These are phyloP conservation scores for Encarsia formosa DNA, from an alignment of 2,888 invertebrate species.

Conservation along the genomic window DNA sequence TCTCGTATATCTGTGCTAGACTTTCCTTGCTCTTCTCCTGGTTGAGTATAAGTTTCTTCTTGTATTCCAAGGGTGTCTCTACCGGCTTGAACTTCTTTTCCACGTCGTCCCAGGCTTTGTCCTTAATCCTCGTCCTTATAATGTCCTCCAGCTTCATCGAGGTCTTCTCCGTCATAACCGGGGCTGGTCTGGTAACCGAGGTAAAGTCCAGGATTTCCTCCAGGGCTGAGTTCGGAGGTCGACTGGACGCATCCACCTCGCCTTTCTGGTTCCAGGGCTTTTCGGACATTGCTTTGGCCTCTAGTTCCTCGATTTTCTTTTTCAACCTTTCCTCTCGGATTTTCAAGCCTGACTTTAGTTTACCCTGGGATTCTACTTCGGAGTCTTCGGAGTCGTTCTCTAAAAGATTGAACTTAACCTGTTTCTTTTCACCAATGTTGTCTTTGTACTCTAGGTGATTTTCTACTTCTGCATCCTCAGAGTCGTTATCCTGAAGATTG, in stretches of 20 bases:
- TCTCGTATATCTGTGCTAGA: constrained; percentile 90
- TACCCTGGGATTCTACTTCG: constrained; percentile 10
- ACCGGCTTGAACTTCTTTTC: constrained; percentile 79
- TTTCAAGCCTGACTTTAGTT: constrained; percentile 21
- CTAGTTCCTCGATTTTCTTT: constrained; percentile 66
- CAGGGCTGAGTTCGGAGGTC: constrained; percentile 89
- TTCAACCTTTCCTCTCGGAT: constrained; percentile 68
- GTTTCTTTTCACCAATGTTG: constrained; percentile 32
- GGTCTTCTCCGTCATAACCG: constrained; percentile 88
- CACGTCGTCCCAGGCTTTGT: constrained; percentile 92
- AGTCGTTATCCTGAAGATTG: background rate
- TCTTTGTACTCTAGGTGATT: constrained; percentile 6
- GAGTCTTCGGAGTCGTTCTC: constrained; percentile 29
- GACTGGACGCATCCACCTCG: constrained; percentile 71
- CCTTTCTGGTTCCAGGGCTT: constrained; percentile 94
- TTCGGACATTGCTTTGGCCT: constrained; percentile 70
- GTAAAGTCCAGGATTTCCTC: constrained; percentile 92
- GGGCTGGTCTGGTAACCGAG: constrained; percentile 75
- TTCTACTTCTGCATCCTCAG: constrained; percentile 31
- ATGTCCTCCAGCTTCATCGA: constrained; percentile 84
- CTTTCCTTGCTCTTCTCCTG: constrained; percentile 93
- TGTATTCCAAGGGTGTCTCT: constrained; percentile 77
- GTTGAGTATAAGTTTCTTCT: constrained; percentile 82
- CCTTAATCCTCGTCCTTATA: constrained; percentile 86
- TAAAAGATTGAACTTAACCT: constrained; percentile 43